Percentiles rank a stretch among this genome's conserved stretches.
Conservation (phyloP, 2,113 vertebrate genomes). For the Charina bottae region DNA sequence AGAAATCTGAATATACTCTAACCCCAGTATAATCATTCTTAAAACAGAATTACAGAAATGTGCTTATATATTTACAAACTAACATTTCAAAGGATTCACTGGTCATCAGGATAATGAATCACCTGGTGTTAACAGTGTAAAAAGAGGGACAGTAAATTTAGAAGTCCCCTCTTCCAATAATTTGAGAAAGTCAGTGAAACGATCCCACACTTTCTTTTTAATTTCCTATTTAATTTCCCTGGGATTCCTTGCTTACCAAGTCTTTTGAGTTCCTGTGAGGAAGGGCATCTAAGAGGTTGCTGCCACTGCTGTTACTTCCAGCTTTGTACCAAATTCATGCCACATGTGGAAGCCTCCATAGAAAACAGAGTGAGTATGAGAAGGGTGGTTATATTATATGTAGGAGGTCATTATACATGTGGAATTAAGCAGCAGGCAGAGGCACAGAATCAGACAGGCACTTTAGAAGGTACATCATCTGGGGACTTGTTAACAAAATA, state of each 20-base stretch:
- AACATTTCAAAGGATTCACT: not conserved
- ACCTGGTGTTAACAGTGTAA: not conserved
- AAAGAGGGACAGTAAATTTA: not conserved
- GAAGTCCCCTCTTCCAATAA: not conserved
- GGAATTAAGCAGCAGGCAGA: no score
- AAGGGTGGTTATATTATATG: conserved; percentile 3
- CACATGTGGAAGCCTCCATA: not conserved
- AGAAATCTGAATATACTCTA: not conserved
- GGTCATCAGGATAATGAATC: not conserved
- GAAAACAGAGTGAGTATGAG: not conserved
- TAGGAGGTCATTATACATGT: not conserved
- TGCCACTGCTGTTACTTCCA: not conserved
- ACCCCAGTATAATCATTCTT: not conserved
- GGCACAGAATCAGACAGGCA: not conserved
- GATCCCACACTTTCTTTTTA: no score
- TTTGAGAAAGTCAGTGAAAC: not conserved
- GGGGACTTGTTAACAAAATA: conserved; percentile 1
- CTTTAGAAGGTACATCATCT: not conserved
- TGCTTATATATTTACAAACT: no score
- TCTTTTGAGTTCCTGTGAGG: not conserved
- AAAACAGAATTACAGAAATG: not conserved
- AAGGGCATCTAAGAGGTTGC: not conserved
- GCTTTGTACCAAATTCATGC: not conserved
- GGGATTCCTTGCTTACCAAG: not conserved
- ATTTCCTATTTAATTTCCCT: not conserved